Evolutionary conservation across 2,888 invertebrate genomes (phyloP).

Genomic region (Trachelus stipa): DNA sequence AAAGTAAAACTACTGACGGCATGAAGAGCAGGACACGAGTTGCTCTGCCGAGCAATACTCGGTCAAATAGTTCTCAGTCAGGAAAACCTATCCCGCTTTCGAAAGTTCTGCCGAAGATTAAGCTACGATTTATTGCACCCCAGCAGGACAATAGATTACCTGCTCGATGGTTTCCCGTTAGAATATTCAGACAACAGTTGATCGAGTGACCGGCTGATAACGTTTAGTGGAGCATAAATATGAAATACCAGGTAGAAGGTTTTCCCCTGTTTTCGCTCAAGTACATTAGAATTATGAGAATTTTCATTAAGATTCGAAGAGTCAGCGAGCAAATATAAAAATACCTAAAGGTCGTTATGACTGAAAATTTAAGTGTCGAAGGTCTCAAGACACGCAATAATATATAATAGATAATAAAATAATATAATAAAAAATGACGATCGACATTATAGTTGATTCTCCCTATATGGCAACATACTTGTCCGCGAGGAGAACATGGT

Average conservation of each 20-base stretch:
- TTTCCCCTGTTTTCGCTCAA: neutral
- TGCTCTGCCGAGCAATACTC: slow-evolving; percentile 40
- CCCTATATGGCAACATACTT: no score
- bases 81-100: slow-evolving; percentile 36
- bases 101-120: slow-evolving; percentile 58
- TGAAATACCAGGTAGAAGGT: slow-evolving; percentile 18
- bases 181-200: slow-evolving; percentile 46
- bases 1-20: no score
- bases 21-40: no score
- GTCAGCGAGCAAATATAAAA: slow-evolving; percentile 34
- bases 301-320: slow-evolving; percentile 34
- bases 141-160: slow-evolving; percentile 42
- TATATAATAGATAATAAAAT: no score
- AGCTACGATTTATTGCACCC: slow-evolving; percentile 49
- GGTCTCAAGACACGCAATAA: slow-evolving; percentile 20
- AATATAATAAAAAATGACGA: no score
- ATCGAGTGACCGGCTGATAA: slow-evolving; percentile 50
- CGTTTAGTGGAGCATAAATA: slow-evolving; percentile 38
- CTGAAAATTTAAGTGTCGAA: slow-evolving; percentile 39
- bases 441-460: no score
- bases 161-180: slow-evolving; percentile 39
- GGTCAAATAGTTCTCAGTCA: slow-evolving; percentile 48
- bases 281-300: slow-evolving; percentile 32
- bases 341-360: slow-evolving; percentile 42
- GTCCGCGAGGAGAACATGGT: no score